Evolutionary conservation across 1,140 invertebrate genomes (phyloP), one percentile per base, ranked within the genome.

Genomic region (Brachionus plicatilis): DNA sequence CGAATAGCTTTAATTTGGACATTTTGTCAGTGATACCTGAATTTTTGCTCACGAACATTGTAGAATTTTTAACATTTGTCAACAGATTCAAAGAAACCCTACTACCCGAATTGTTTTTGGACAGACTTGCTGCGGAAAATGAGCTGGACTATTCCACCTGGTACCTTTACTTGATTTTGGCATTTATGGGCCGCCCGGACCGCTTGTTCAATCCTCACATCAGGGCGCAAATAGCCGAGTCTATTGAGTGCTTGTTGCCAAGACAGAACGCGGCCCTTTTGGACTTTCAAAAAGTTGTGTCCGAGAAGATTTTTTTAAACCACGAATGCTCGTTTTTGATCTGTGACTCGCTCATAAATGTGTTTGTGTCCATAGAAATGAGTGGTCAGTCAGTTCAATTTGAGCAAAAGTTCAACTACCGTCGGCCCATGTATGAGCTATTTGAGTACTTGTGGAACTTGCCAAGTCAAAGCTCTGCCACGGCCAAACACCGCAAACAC

Each of bases 361-460:
- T 98, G 3, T 98, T 98, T 90, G 96, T 98, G 45, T 94, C 94
- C 84, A 98, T 98, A 84, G 96, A 98, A 91, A 96, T 97, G 94
- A 97, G 96, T 2, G 96, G 96, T 0, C 94, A 97, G 88, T 95
- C 93, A 88, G 96, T 98, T 7, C 93, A 94, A 87, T 98, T 98
- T 90, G 96, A 98, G 88, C 95, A 98, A 89, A 98, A 98, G 90
- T 98, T 98, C 88, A 96, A 97, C 88, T 98, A 98, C 88, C 91
- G 96, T 50, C 91, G 95, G 82, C 96, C 96, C 7, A 97, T 98
- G 95, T 97, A 98, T 88, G 91, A 93, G 68, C 93, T 96, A 1
- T 94, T 98, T 92, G 93, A 96, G 87, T 96, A 95, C 90, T 91
- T 98, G 12, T 98, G 96, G 95, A 93, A 93, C 50, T 92, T 94